These are phyloP conservation scores for Cantharis rustica DNA, from an alignment of 2,888 invertebrate species.

Conservation along the genomic window DNA sequence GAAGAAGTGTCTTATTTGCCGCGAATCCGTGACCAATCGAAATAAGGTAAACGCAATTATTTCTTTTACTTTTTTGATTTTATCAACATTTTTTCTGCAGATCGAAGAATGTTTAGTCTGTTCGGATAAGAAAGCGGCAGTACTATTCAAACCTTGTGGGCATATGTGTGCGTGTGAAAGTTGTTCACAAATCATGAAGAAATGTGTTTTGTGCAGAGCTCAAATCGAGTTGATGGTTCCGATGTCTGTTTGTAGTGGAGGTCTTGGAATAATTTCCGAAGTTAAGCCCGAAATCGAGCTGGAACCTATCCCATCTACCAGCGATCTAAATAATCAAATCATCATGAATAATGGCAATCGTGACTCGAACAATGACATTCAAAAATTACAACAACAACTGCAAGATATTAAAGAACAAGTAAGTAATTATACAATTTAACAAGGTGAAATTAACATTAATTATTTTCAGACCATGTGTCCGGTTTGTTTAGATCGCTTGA, in stretches of 20 bases:
- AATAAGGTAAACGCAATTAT: slow-evolving; percentile 66
- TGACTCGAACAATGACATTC: slow-evolving; percentile 79
- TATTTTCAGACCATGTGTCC: slow-evolving; percentile 93
- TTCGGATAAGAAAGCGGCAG: slow-evolving; percentile 89
- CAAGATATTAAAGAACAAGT: slow-evolving; percentile 98
- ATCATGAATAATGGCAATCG: slow-evolving; percentile 71
- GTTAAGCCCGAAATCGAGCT: slow-evolving; percentile 58
- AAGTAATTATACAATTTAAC: slow-evolving; percentile 27
- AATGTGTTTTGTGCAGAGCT: slow-evolving; percentile 93
- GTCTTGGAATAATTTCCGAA: slow-evolving; percentile 58
- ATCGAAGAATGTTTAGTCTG: slow-evolving; percentile 97
- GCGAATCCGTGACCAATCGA: slow-evolving; percentile 79
- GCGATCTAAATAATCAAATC: slow-evolving; percentile 55
- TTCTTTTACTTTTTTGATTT: background rate
- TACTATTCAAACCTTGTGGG: slow-evolving; percentile 92
- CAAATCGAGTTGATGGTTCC: slow-evolving; percentile 77
- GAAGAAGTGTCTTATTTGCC: slow-evolving; percentile 93
- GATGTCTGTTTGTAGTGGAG: slow-evolving; percentile 54
- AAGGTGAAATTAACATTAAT: background rate
- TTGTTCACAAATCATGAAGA: slow-evolving; percentile 95
- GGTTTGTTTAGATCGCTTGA: slow-evolving; percentile 94
- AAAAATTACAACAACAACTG: slow-evolving; percentile 90
- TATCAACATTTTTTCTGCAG: slow-evolving; percentile 54
- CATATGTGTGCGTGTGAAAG: slow-evolving; percentile 92
- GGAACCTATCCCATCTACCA: slow-evolving; percentile 50